phyloP scores from a whole-genome alignment of 2,888 invertebrate species.

The Pyrrhia umbra region DNA sequence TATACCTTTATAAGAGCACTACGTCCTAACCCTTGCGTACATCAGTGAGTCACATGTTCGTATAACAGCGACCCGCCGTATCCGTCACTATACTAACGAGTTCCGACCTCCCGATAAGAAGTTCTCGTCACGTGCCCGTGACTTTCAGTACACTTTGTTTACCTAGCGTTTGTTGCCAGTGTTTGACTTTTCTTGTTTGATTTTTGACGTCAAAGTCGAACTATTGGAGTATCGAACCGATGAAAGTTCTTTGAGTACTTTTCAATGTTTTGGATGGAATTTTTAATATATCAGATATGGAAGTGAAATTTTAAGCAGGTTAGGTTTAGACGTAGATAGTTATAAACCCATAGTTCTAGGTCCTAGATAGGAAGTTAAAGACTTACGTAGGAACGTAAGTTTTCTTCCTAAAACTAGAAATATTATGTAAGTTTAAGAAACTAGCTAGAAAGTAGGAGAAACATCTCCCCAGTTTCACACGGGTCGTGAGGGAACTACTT shows the following conservation, averaged over 20 bases:
- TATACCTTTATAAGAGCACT: not conserved
- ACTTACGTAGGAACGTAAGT: too few relatives aligned
- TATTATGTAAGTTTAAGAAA: too few relatives aligned
- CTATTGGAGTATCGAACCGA: constrained; percentile 10
- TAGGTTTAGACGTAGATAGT: not conserved
- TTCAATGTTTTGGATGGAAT: constrained; percentile 1
- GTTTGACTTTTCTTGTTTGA: constrained; percentile 69
- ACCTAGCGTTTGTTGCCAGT: constrained; percentile 68
- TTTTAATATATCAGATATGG: constrained; percentile 14
- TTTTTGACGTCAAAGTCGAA: constrained; percentile 51
- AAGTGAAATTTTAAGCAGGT: not conserved
- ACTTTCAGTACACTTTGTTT: constrained; percentile 71
- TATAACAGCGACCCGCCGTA: constrained; percentile 19
- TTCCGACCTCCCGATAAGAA: constrained; percentile 62
- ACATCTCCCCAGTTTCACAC: too few relatives aligned
- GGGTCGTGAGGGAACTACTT: too few relatives aligned
- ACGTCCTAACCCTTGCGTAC: not conserved
- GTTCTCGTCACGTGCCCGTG: constrained; percentile 76
- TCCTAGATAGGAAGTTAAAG: too few relatives aligned
- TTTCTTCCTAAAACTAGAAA: too few relatives aligned
- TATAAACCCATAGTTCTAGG: not conserved
- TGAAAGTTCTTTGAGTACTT: constrained; percentile 35
- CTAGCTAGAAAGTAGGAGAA: too few relatives aligned
- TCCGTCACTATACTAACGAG: constrained; percentile 53
- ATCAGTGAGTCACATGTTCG: constrained; percentile 23